A percentile compares a stretch with the other conserved stretches of the same genome.
Conservation (phyloP, 2,113 vertebrate species). For the Acrocephalus arundinaceus region DNA sequence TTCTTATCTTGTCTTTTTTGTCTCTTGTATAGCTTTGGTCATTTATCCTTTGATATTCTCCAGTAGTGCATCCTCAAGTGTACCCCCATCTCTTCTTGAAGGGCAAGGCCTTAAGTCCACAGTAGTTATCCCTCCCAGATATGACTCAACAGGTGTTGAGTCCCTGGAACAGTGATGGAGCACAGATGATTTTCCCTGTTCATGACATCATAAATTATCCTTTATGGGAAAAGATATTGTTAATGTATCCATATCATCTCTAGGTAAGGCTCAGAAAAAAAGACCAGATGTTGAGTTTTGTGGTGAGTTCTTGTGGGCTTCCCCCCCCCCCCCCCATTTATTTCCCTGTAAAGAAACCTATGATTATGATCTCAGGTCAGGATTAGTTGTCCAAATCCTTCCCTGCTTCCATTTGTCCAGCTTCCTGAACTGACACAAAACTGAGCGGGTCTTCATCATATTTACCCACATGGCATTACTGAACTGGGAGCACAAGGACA, state of each 20-base stretch:
- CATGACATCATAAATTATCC: background rate
- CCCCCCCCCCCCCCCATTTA: background rate
- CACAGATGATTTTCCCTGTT: background rate
- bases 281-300: background rate
- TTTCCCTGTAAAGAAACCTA: background rate
- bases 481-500: background rate
- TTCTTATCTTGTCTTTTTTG: background rate
- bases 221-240: background rate
- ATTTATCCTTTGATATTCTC: background rate
- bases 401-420: background rate
- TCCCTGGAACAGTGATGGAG: background rate
- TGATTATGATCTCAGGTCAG: background rate
- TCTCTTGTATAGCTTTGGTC: background rate
- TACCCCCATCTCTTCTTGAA: background rate
- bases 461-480: background rate
- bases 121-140: background rate
- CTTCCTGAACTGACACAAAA: background rate
- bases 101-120: background rate
- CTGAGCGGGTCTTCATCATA: background rate
- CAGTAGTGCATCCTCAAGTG: background rate
- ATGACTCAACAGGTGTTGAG: background rate
- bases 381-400: background rate
- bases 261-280: background rate
- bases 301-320: background rate
- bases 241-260: background rate